Percentiles rank a stretch among this genome's conserved stretches.
phyloP scores from a whole-genome alignment of 2,113 vertebrate genomes.

The Entelurus aequoreus region DNA sequence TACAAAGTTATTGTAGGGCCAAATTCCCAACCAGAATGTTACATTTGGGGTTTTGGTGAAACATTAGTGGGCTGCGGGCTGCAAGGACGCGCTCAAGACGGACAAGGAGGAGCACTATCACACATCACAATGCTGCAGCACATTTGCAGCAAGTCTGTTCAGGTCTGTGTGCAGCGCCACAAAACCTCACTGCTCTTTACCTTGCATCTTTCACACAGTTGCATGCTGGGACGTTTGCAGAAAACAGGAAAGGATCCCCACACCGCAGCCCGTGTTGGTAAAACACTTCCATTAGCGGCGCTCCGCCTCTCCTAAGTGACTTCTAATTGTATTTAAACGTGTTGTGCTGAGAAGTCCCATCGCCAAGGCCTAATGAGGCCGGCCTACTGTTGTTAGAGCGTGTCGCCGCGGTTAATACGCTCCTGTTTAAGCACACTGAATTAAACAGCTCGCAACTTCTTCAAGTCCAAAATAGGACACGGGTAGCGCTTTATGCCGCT shows the following conservation, averaged over 20 bases:
- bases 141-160: neutral
- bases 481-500: neutral
- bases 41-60: too few species aligned
- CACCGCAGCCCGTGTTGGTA: neutral
- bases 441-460: neutral
- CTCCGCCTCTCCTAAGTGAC: slow-evolving; percentile 2
- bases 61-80: too few species aligned
- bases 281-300: neutral
- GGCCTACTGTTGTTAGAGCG: neutral
- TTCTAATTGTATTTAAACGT: slow-evolving; percentile 4
- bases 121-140: neutral
- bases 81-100: neutral
- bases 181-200: neutral
- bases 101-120: neutral
- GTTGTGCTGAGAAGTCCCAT: neutral
- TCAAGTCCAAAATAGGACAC: neutral
- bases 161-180: too few species aligned
- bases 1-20: too few species aligned
- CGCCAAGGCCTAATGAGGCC: neutral
- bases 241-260: neutral
- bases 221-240: neutral
- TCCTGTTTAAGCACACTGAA: neutral
- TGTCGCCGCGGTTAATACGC: neutral
- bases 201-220: neutral
- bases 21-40: too few species aligned